Conservation (phyloP, 2,113 vertebrate genomes). For the Anhinga anhinga region DNA sequence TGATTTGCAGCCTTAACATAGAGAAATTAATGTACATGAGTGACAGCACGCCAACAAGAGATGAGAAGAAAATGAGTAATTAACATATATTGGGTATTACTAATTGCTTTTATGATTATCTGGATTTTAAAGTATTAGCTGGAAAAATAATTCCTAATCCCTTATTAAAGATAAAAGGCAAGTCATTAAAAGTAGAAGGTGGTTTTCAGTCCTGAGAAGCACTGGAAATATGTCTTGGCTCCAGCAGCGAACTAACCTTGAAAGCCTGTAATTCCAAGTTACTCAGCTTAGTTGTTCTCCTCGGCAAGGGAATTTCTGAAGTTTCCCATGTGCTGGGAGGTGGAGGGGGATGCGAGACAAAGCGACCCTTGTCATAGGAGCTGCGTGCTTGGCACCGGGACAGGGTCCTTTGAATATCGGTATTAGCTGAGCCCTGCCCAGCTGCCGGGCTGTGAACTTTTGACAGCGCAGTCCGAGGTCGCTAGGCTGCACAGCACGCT, state of each 20-base stretch:
- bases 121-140: slow-evolving; percentile 73
- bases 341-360: slow-evolving; percentile 51
- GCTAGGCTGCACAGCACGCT: fast-evolving
- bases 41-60: slow-evolving; percentile 34
- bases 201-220: slow-evolving; percentile 62
- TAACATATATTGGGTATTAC: slow-evolving; percentile 58
- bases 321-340: slow-evolving; percentile 75
- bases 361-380: slow-evolving; percentile 68
- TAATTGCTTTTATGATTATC: slow-evolving; percentile 69
- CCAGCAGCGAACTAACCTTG: neutral
- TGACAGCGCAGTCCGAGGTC: fast-evolving
- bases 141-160: slow-evolving; percentile 70
- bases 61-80: slow-evolving; percentile 67
- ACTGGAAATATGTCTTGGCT: slow-evolving; percentile 71
- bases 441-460: neutral
- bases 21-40: slow-evolving; percentile 39
- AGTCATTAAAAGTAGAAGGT: slow-evolving; percentile 68
- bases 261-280: slow-evolving; percentile 59
- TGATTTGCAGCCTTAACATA: slow-evolving; percentile 42
- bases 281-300: slow-evolving; percentile 55
- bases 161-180: slow-evolving; percentile 72
- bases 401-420: slow-evolving; percentile 29
- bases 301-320: slow-evolving; percentile 48
- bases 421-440: slow-evolving; percentile 13
- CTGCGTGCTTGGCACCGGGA: slow-evolving; percentile 44